Conservation (phyloP, 2,888 invertebrate species). For the Drosophila melanocephala region DNA sequence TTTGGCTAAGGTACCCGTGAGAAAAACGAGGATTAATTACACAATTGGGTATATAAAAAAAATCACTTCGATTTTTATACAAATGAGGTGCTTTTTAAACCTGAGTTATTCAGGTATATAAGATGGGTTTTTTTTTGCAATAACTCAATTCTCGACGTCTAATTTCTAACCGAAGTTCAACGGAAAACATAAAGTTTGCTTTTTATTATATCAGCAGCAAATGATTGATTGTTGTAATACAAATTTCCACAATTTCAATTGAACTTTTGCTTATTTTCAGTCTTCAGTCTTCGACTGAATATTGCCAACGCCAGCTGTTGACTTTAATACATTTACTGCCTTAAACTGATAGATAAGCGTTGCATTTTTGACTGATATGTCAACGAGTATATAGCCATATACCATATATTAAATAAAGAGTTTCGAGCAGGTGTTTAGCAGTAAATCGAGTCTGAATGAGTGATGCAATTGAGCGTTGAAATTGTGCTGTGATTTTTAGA, state of each 20-base stretch:
- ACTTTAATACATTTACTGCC: background rate
- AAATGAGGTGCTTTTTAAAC: background rate
- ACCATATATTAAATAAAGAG: background rate
- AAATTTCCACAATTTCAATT: background rate
- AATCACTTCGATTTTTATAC: background rate
- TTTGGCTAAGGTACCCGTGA: background rate
- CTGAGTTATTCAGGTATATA: background rate
- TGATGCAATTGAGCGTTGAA: constrained; percentile 28
- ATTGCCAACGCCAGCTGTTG: too few species aligned
- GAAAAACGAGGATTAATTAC: background rate
- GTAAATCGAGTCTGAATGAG: background rate
- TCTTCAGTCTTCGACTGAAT: too few species aligned
- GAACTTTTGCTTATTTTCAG: background rate
- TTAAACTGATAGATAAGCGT: background rate
- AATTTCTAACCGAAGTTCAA: background rate
- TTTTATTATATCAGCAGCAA: background rate
- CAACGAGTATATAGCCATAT: background rate
- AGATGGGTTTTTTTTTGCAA: background rate
- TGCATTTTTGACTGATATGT: background rate
- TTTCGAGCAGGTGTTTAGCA: background rate
- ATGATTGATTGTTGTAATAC: background rate
- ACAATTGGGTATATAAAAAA: background rate
- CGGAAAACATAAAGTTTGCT: background rate
- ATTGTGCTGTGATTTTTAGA: constrained; percentile 16
- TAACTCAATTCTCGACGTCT: background rate